A percentile compares a stretch with the other conserved stretches of the same genome.
These are phyloP conservation scores for Eristalis pertinax DNA, from an alignment of 2,888 invertebrate genomes.

Conservation along the genomic window DNA sequence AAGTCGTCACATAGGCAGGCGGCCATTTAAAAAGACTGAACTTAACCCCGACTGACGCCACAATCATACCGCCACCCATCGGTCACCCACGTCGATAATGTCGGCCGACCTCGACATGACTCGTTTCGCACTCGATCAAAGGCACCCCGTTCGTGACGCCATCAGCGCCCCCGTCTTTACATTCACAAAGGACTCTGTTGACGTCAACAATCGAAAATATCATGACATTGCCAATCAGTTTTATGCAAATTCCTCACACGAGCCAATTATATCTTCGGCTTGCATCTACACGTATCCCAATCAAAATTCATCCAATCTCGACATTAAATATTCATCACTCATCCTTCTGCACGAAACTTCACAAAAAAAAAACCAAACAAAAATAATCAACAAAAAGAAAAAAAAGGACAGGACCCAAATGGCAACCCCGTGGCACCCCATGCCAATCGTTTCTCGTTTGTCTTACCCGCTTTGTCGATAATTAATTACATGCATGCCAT, in stretches of 20 bases:
- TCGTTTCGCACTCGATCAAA: neutral
- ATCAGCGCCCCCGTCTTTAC: neutral
- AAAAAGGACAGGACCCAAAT: conserved; percentile 46
- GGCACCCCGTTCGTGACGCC: neutral
- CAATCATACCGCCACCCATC: neutral
- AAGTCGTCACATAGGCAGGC: no score
- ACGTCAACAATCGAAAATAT: conserved; percentile 27
- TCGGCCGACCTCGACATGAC: neutral
- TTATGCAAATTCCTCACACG: conserved; percentile 49
- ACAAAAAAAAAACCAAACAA: neutral
- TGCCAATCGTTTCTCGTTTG: conserved; percentile 9
- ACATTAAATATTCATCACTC: conserved; percentile 65
- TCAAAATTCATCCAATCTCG: conserved; percentile 56
- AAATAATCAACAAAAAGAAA: neutral
- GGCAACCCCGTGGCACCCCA: conserved; percentile 54
- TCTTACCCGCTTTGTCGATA: conserved; percentile 16
- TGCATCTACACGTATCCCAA: conserved; percentile 65
- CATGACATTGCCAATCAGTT: conserved; percentile 32
- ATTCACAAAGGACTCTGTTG: conserved; percentile 33
- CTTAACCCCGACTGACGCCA: no score
- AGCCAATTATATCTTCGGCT: conserved; percentile 41
- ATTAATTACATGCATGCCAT: conserved; percentile 59
- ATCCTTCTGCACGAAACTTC: conserved; percentile 24
- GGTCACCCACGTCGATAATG: neutral
- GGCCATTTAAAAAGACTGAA: no score